Evolutionary conservation across 2,797 vertebrate species (phyloP).

Genomic region (Eulemur mongoz): DNA sequence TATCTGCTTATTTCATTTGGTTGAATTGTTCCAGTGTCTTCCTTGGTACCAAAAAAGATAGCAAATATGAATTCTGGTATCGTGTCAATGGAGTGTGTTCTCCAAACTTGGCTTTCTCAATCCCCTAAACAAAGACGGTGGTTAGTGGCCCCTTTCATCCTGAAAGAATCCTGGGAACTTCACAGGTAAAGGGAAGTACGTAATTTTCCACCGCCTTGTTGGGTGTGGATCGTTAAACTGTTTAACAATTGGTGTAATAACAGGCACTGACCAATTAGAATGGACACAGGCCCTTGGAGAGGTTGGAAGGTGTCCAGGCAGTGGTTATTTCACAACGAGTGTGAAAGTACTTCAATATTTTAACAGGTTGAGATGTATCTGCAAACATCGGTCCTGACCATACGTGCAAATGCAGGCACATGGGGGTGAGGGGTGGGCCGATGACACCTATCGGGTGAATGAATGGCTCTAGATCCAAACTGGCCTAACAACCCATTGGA

Average conservation of each 20-base stretch:
- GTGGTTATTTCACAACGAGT: neutral
- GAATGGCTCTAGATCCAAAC: neutral
- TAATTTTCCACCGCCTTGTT: neutral
- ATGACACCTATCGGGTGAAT: neutral
- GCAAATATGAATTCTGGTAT: neutral
- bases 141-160: neutral
- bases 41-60: neutral
- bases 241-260: neutral
- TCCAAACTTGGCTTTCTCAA: neutral
- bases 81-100: neutral
- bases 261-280: neutral
- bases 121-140: neutral
- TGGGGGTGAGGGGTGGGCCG: accelerated
- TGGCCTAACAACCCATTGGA: neutral
- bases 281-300: neutral
- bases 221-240: neutral
- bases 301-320: neutral
- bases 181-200: neutral
- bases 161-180: neutral
- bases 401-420: neutral
- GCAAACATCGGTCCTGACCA: neutral
- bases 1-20: neutral
- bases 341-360: neutral
- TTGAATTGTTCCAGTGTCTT: neutral
- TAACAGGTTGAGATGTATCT: neutral